A percentile compares a stretch with the other conserved stretches of the same genome.
phyloP scores from a whole-genome alignment of 2,797 vertebrate species.

The Adrianichthys oophorus region DNA sequence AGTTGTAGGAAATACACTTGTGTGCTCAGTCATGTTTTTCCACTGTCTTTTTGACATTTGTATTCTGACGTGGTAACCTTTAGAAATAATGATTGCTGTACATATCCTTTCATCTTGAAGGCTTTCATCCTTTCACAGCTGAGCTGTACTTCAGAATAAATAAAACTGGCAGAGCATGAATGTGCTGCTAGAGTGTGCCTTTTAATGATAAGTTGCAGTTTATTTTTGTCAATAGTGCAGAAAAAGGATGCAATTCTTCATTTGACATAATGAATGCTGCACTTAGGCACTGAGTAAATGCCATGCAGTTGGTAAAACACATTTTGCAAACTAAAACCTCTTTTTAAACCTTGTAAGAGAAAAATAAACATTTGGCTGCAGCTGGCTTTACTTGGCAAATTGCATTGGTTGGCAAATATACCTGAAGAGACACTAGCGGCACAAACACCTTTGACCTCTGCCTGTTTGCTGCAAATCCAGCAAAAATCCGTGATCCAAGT shows the following conservation, averaged over 20 bases:
- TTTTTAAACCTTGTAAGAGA: not conserved
- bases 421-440: not conserved
- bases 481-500: not conserved
- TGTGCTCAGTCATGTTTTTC: conserved; percentile 9
- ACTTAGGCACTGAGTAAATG: conserved; percentile 37
- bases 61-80: conserved; percentile 40
- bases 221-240: conserved; percentile 43
- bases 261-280: conserved; percentile 23
- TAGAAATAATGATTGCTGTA: conserved; percentile 34
- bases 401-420: not conserved
- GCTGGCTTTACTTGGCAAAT: conserved; percentile 1
- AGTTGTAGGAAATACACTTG: not conserved
- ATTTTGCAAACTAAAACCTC: not conserved
- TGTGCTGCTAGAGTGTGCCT: conserved; percentile 30
- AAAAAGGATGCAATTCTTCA: conserved; percentile 38
- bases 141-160: conserved; percentile 39
- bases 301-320: no score
- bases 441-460: not conserved
- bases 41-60: conserved; percentile 16
- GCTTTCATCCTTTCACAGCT: conserved; percentile 33
- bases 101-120: conserved; percentile 36
- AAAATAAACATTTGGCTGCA: not conserved
- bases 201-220: conserved; percentile 29
- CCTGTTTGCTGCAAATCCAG: not conserved
- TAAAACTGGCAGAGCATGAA: conserved; percentile 34